phyloP scores from a whole-genome alignment of 2,113 vertebrate genomes.

The Grammomys surdaster region DNA sequence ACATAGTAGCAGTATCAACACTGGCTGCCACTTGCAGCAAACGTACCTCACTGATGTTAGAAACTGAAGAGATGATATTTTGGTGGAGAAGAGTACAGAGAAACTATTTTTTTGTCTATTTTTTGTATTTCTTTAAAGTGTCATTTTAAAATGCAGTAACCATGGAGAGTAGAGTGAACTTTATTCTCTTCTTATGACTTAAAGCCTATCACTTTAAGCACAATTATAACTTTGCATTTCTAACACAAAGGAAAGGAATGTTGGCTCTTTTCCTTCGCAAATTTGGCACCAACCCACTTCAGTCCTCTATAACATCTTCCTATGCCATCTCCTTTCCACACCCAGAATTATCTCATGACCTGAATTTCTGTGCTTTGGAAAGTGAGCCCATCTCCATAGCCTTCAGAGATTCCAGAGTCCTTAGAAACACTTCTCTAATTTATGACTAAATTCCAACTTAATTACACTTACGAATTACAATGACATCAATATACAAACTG shows the following conservation, averaged over 20 bases:
- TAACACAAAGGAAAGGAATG: not conserved
- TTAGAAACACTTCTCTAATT: constrained; percentile 60
- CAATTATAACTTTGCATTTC: constrained; percentile 32
- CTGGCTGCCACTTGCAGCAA: not conserved
- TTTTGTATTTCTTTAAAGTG: not conserved
- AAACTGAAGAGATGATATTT: not conserved
- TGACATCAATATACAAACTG: constrained; percentile 58
- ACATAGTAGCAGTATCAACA: not conserved
- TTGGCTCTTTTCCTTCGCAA: not conserved
- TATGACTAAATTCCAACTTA: constrained; percentile 64
- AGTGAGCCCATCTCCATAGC: constrained; percentile 15
- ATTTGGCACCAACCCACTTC: constrained; percentile 3
- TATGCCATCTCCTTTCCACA: not conserved
- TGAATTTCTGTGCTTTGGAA: constrained; percentile 45
- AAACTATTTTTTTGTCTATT: constrained; percentile 53
- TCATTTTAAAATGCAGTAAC: constrained; percentile 59
- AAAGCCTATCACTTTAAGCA: constrained; percentile 52
- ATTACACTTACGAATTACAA: constrained; percentile 62
- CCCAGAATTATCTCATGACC: constrained; percentile 51
- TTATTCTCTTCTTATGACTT: constrained; percentile 50
- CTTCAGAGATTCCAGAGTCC: constrained; percentile 28
- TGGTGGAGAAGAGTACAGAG: not conserved
- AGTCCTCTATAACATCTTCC: not conserved
- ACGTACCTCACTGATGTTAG: not conserved
- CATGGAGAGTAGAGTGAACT: constrained; percentile 45